phyloP scores from a whole-genome alignment of 2,888 invertebrate species.

The Apodemia mormo region DNA sequence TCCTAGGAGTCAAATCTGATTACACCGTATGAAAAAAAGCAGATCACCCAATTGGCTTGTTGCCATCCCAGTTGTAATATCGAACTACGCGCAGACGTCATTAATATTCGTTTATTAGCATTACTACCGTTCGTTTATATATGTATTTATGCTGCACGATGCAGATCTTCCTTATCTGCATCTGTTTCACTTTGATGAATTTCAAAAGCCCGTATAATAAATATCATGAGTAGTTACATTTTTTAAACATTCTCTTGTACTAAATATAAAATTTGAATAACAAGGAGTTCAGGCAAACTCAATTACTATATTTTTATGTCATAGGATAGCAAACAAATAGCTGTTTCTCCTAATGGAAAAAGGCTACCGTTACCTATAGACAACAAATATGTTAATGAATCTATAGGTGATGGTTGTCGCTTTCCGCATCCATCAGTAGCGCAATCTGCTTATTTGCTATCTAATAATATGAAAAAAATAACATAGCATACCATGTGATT shows the following conservation, averaged over 20 bases:
- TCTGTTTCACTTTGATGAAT: conserved; percentile 15
- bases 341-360: no score
- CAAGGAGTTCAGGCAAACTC: not conserved
- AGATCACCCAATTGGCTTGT: conserved; percentile 53
- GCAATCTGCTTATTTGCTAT: no score
- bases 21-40: conserved; percentile 35
- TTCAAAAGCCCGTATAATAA: not conserved
- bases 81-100: conserved; percentile 48
- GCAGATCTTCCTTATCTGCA: conserved; percentile 22
- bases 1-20: conserved; percentile 27
- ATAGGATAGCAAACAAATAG: no score
- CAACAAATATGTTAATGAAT: no score
- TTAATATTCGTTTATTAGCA: conserved; percentile 56
- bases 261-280: not conserved
- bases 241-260: not conserved
- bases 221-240: not conserved
- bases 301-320: no score
- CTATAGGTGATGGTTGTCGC: no score
- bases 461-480: no score
- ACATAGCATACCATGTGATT: no score
- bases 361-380: no score
- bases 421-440: no score
- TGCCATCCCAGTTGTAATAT: conserved; percentile 55
- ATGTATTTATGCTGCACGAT: conserved; percentile 29
- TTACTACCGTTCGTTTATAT: conserved; percentile 31